Evolutionary conservation across 35 echinoderm and acorn worm species (phyloP), one percentile per base, ranked within the genome.

Genomic region (Diadema setosum): DNA sequence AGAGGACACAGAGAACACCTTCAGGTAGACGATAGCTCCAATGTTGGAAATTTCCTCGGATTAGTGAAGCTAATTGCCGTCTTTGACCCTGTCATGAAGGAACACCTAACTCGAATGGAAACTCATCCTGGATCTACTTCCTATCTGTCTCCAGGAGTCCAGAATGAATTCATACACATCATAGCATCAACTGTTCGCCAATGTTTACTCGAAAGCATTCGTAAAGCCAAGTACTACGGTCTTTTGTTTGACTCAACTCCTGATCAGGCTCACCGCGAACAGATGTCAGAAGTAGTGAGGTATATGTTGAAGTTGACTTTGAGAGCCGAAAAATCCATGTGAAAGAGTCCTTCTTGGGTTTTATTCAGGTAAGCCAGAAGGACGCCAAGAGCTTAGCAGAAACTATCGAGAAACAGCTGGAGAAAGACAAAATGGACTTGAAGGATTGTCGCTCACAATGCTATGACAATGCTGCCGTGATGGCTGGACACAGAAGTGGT

Each of bases 401-500:
- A 2, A 24, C 33, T 23, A 46, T 81, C 37, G n/a, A 15, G 37
- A 46, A 81, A 3, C 78, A 81, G 78, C 8, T 81, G n/a, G 37
- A 81, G 31, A 67, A 23, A 8, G 73, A 78, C 33, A 24, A 78
- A 65, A 65, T 81, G 9, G 45, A 81, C 11, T 5, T 81, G 3
- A 18, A 81, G 39, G 34, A 43, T 12, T 81, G 76, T n/a, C 16
- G 76, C 3, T 81, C 34, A 81, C 76, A 81, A 20, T 81, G 76
- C 76, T 81, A 45, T 43, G 76, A 81, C 42, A 81, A 81, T 30
- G 76, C 76, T 81, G 76, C 76, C 31, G 42, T 81, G 18, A 81
- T 81, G 76, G 76, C 76, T 43, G 36, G 76, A 42, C 39, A 46
- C 31, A 81, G 34, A 81, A 81, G 76, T 81, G 76, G 76, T 81